A percentile compares a stretch with the other conserved stretches of the same genome.
phyloP scores from a whole-genome alignment of 2,888 invertebrate species.

The Acronicta psi region DNA sequence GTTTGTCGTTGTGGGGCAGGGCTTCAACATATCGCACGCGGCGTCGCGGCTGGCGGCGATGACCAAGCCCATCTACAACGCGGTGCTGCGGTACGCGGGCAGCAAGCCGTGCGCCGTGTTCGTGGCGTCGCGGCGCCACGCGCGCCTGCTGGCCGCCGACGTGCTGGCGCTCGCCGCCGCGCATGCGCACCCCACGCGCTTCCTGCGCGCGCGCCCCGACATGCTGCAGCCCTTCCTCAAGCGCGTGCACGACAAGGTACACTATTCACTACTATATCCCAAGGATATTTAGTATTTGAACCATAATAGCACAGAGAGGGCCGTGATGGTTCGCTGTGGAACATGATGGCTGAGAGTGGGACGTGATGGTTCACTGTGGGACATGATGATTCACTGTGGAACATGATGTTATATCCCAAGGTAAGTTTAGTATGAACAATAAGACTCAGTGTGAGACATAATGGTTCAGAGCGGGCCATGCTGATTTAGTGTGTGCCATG shows the following conservation, averaged over 20 bases:
- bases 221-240: constrained; percentile 97
- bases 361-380: too few relatives aligned
- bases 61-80: constrained; percentile 99
- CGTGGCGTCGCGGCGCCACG: constrained; percentile 97
- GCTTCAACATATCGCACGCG: constrained; percentile 99
- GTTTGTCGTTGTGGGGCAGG: constrained; percentile 84
- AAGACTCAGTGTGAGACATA: too few relatives aligned
- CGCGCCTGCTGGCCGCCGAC: constrained; percentile 98
- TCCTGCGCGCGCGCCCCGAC: constrained; percentile 96
- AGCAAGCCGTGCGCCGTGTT: constrained; percentile 96
- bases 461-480: too few relatives aligned
- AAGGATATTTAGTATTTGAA: too few relatives aligned
- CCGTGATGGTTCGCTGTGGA: too few relatives aligned
- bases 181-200: constrained; percentile 95
- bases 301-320: too few relatives aligned
- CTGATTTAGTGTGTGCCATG: too few relatives aligned
- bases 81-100: constrained; percentile 95
- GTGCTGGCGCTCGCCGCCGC: constrained; percentile 97
- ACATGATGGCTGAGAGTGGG: too few relatives aligned
- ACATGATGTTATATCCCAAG: too few relatives aligned
- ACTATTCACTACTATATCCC: too few relatives aligned
- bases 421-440: too few relatives aligned
- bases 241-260: constrained; percentile 94
- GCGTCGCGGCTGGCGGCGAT: constrained; percentile 98
- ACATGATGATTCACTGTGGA: too few relatives aligned